phyloP scores from a whole-genome alignment of 2,113 vertebrate genomes.

The Ramphastos sulfuratus region DNA sequence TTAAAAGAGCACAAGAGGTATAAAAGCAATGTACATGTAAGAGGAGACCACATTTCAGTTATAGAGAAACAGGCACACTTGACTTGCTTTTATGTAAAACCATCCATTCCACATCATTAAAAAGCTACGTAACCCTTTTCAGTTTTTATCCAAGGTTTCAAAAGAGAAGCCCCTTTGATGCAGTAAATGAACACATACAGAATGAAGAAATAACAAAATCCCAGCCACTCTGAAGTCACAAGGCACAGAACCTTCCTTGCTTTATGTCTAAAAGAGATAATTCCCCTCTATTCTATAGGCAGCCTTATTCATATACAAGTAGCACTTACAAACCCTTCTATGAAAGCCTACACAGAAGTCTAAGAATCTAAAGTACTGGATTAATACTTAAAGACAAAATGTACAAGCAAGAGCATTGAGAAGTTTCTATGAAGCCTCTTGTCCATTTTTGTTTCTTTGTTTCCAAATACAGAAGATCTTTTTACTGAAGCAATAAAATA shows the following conservation, averaged over 20 bases:
- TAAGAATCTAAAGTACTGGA: neutral
- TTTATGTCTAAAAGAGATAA: neutral
- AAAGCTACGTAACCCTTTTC: neutral
- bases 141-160: neutral
- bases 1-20: neutral
- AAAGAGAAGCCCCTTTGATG: neutral
- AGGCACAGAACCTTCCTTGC: neutral
- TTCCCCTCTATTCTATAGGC: neutral
- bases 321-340: neutral
- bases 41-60: neutral
- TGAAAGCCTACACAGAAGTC: neutral
- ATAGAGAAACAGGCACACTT: neutral
- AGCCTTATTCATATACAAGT: neutral
- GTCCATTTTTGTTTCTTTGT: neutral
- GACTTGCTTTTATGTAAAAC: neutral
- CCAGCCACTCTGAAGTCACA: neutral
- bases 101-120: neutral
- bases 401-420: neutral
- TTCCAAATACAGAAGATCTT: neutral
- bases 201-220: neutral
- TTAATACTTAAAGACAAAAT: neutral
- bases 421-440: neutral
- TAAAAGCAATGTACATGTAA: rapidly evolving
- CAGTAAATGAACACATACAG: neutral
- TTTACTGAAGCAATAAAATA: neutral